Evolutionary conservation across 2,113 vertebrate species (phyloP).

Genomic region (Podarcis cretensis): DNA sequence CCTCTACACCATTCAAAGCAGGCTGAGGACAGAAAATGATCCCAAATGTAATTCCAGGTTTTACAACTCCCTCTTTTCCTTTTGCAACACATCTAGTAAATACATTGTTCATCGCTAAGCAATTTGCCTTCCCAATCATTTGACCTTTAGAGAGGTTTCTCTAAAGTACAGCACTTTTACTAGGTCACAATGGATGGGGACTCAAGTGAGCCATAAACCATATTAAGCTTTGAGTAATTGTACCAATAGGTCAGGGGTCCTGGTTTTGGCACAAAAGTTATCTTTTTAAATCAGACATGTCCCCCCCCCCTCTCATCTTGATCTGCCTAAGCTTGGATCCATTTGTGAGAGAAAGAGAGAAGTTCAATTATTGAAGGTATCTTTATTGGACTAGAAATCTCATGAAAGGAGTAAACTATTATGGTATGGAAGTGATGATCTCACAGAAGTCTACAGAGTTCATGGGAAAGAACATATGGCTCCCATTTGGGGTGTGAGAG

Average conservation of each 20-base stretch:
- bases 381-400: neutral
- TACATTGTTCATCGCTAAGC: conserved; percentile 51
- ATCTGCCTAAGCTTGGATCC: conserved; percentile 49
- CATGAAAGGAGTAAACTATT: neutral
- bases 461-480: conserved; percentile 18
- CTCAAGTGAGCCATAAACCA: conserved; percentile 51
- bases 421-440: neutral
- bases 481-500: conserved; percentile 15
- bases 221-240: conserved; percentile 64
- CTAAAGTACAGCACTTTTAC: conserved; percentile 45
- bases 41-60: neutral
- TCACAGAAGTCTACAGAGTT: neutral
- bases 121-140: neutral
- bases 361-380: conserved; percentile 11
- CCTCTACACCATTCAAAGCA: neutral
- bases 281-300: neutral
- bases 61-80: neutral
- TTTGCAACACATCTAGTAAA: conserved; percentile 48
- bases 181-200: conserved; percentile 66
- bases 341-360: conserved; percentile 27
- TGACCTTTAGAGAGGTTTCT: conserved; percentile 51
- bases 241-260: conserved; percentile 44
- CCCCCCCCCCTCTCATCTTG: neutral
- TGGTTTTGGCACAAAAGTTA: conserved; percentile 62
- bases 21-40: neutral